These are phyloP conservation scores for Apodemia mormo DNA, from an alignment of 2,888 invertebrate species.

Conservation along the genomic window DNA sequence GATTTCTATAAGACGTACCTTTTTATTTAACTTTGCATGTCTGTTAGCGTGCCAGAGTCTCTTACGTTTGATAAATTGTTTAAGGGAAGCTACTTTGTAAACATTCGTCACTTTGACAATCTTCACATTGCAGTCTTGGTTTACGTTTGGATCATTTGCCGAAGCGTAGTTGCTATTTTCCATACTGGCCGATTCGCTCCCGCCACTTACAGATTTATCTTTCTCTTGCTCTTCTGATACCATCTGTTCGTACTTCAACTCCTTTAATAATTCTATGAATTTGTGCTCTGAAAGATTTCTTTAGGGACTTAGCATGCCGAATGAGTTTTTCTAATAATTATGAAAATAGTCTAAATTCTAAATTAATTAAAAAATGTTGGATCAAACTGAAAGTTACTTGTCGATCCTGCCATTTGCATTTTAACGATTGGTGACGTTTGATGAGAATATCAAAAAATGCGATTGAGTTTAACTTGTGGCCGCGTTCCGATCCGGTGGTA, in stretches of 20 bases:
- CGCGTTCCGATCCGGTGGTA: too few relatives aligned
- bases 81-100: constrained; percentile 69
- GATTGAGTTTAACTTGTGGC: too few relatives aligned
- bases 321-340: neutral
- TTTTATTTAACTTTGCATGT: constrained; percentile 63
- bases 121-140: constrained; percentile 62
- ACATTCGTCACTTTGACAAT: constrained; percentile 72
- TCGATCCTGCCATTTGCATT: neutral
- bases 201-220: constrained; percentile 50
- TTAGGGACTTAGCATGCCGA: constrained; percentile 22
- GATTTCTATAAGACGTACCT: constrained; percentile 43
- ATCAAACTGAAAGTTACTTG: too few relatives aligned
- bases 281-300: constrained; percentile 53
- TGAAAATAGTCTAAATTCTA: too few relatives aligned
- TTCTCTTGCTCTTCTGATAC: constrained; percentile 42
- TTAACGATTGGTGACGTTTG: too few relatives aligned
- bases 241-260: constrained; percentile 51
- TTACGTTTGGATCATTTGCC: constrained; percentile 50
- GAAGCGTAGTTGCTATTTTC: constrained; percentile 59
- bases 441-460: too few relatives aligned
- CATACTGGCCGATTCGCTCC: constrained; percentile 39
- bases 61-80: constrained; percentile 68
- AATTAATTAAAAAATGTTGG: too few relatives aligned
- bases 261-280: constrained; percentile 56
- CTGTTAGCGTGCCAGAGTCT: constrained; percentile 58